Base-by-base conservation (phyloP, 2,888 invertebrate species). In the Thymelicus lineola region DNA sequence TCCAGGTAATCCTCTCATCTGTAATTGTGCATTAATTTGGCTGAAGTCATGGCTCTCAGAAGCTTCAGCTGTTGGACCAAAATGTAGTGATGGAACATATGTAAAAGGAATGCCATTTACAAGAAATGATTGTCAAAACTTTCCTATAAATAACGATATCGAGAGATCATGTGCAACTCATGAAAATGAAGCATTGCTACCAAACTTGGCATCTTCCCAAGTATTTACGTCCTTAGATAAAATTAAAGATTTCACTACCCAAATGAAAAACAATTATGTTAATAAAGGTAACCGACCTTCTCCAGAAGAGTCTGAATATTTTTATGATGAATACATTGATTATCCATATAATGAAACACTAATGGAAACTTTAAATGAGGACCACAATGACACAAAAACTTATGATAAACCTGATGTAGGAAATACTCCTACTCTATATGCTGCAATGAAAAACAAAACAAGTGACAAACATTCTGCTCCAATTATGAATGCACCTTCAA, bases 11-110 rank as follows among this genome's bases (percentile, higher is more conserved):
- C 98, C 98, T 1, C 90, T 98, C 73, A 94, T 95, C 28, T 98
- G 98, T 83, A 96, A 97, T 62, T 98, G 98, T 82, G 96, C 96
- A 74, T 95, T 97, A 85, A 94, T 97, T 66, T 98, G 98, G 98
- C 88, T 98, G 2, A 95, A 97, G 77, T 96, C 96, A 4, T 98
- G 97, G 97, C 87, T 97, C 36, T 95, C 96, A 73, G 97, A 97
- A 84, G 95, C 96, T 0, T 95, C 96, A 35, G 94, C 95, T 4
- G 94, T 96, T 7, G 97, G 97, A 4, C 97, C 97, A 6, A 95
- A 95, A 80, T 98, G 97, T 83, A 95, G 95, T 36, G 97, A 97
- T 80, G 97, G 97, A 0, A 95, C 96, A 17, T 93, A 96, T 14
- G 94, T 97, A n/a, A 95, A 96, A 76, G 96, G 96, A 75, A 95